These are phyloP conservation scores for Mesembrinibis cayennensis DNA, from an alignment of 2,113 vertebrate genomes.

Conservation along the genomic window DNA sequence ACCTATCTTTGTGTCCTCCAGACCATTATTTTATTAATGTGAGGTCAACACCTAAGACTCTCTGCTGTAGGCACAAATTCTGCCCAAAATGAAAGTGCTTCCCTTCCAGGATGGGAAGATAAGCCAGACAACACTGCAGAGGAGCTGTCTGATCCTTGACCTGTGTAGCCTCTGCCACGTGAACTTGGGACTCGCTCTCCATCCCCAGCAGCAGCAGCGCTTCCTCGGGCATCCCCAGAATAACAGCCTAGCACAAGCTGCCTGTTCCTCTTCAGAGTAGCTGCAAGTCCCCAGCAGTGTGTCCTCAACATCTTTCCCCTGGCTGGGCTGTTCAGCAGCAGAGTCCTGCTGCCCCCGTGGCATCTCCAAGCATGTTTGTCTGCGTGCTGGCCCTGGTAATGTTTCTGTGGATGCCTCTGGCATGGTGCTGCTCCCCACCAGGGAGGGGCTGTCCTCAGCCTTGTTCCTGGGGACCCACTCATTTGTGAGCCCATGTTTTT, in stretches of 20 bases:
- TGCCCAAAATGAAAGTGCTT: neutral
- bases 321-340: neutral
- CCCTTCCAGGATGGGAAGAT: neutral
- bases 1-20: neutral
- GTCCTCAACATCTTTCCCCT: neutral
- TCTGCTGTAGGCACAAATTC: neutral
- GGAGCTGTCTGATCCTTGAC: neutral
- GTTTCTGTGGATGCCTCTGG: neutral
- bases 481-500: neutral
- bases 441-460: neutral
- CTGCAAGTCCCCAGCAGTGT: neutral
- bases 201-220: neutral
- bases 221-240: neutral
- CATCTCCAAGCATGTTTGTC: neutral
- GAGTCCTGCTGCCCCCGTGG: neutral
- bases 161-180: neutral
- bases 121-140: neutral
- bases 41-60: neutral
- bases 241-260: neutral
- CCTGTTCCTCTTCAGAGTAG: neutral
- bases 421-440: neutral
- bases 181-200: neutral
- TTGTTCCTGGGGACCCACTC: neutral
- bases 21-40: neutral
- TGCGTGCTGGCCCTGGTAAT: neutral